phyloP scores from a whole-genome alignment of 2,888 invertebrate genomes.

The Chaitophorus viminalis region DNA sequence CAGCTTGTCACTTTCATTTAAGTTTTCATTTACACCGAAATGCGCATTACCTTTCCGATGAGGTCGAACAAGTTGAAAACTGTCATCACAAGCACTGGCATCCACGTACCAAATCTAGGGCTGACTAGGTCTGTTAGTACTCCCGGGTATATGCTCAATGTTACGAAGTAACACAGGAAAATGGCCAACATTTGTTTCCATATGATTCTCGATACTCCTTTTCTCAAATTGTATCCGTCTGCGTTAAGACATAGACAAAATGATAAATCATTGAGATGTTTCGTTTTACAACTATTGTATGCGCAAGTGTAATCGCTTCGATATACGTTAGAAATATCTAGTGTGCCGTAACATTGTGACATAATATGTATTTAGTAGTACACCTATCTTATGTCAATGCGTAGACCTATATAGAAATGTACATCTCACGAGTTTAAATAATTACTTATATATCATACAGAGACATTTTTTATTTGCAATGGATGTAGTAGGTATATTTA shows the following conservation, averaged over 20 bases:
- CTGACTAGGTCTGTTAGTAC: constrained; percentile 89
- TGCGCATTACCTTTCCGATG: constrained; percentile 77
- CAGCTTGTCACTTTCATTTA: too few relatives aligned
- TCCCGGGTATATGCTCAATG: constrained; percentile 89
- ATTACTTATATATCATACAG: too few relatives aligned
- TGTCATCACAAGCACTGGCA: constrained; percentile 91
- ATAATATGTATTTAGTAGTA: too few relatives aligned
- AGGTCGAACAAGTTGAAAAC: constrained; percentile 88
- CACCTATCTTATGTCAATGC: too few relatives aligned
- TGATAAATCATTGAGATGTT: background rate
- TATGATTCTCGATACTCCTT: constrained; percentile 84
- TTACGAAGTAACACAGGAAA: constrained; percentile 87
- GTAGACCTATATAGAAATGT: too few relatives aligned
- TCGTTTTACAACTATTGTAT: too few relatives aligned
- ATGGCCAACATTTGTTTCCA: constrained; percentile 93
- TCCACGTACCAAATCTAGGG: constrained; percentile 85
- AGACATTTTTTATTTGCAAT: too few relatives aligned
- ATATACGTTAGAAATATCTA: too few relatives aligned
- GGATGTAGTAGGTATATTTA: background rate
- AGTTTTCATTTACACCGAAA: background rate
- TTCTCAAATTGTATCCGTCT: constrained; percentile 79
- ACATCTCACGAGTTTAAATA: too few relatives aligned
- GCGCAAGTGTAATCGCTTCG: too few relatives aligned
- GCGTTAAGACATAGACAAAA: constrained; percentile 62
- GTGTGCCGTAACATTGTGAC: too few relatives aligned